These are phyloP conservation scores for Saxidomus purpurata DNA, from an alignment of 1,140 invertebrate species.

Conservation along the genomic window DNA sequence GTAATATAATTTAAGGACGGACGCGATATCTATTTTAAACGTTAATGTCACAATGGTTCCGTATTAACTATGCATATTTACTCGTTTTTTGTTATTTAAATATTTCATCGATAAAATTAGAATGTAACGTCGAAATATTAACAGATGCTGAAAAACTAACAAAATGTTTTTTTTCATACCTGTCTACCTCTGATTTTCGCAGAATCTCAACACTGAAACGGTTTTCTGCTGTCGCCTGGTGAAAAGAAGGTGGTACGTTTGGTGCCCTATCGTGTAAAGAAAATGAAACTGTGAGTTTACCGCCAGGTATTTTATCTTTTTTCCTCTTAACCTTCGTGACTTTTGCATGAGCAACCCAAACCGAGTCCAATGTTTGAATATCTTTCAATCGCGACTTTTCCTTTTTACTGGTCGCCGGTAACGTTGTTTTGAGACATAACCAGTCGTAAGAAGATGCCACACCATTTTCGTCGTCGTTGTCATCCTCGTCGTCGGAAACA, in stretches of 20 bases:
- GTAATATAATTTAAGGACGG: too few species aligned
- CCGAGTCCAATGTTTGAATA: not conserved
- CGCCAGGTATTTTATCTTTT: not conserved
- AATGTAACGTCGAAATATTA: too few species aligned
- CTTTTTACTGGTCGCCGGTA: not conserved
- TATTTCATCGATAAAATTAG: too few species aligned
- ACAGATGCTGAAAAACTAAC: too few species aligned
- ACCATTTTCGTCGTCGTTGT: not conserved
- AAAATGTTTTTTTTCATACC: too few species aligned
- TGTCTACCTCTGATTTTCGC: conserved; percentile 67
- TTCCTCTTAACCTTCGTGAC: conserved; percentile 40
- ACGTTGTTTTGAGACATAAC: conserved; percentile 45
- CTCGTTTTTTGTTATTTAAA: too few species aligned
- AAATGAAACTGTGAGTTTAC: conserved; percentile 42
- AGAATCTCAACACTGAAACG: conserved; percentile 56
- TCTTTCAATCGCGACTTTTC: not conserved
- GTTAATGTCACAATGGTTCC: too few species aligned
- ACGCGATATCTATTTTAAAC: too few species aligned
- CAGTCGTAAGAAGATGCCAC: conserved; percentile 26
- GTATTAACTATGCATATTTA: too few species aligned
- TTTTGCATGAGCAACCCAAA: conserved; percentile 32
- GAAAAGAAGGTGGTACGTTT: not conserved
- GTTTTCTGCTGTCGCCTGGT: not conserved
- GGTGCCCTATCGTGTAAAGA: conserved; percentile 21
- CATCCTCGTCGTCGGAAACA: conserved; percentile 10